A percentile compares a stretch with the other conserved stretches of the same genome.
These are phyloP conservation scores for Chionodraco myersi DNA, from an alignment of 2,113 vertebrate species.

Conservation along the genomic window DNA sequence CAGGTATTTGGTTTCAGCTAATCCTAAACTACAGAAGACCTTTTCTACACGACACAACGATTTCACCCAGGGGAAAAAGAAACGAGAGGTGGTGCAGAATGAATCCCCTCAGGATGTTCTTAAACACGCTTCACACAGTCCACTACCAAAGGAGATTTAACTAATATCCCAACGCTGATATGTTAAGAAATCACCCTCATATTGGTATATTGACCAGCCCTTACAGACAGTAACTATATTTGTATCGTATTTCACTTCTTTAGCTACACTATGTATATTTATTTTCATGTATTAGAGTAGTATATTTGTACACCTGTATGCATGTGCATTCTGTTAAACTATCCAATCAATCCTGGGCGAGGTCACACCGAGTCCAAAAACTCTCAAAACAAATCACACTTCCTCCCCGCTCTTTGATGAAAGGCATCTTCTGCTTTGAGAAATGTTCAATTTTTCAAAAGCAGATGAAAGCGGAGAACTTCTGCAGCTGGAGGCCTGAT, in stretches of 20 bases:
- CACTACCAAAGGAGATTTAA: not conserved
- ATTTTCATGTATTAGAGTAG: too few relatives aligned
- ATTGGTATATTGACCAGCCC: too few relatives aligned
- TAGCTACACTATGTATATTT: too few relatives aligned
- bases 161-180: not conserved
- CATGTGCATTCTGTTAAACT: not conserved
- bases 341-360: not conserved
- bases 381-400: constrained; percentile 41
- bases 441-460: constrained; percentile 22
- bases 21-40: constrained; percentile 29
- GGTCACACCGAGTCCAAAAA: constrained; percentile 43
- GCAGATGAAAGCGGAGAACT: constrained; percentile 57
- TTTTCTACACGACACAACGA: constrained; percentile 6
- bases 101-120: not conserved
- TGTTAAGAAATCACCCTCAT: too few relatives aligned
- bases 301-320: not conserved
- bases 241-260: too few relatives aligned
- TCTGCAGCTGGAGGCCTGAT: constrained; percentile 41
- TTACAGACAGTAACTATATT: too few relatives aligned
- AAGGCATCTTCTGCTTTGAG: constrained; percentile 19
- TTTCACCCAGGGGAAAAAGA: too few relatives aligned
- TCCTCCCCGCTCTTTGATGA: constrained; percentile 29
- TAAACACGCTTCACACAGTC: not conserved
- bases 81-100: too few relatives aligned
- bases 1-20: constrained; percentile 32